A percentile compares a stretch with the other conserved stretches of the same genome.
Conservation (phyloP, 2,797 vertebrate genomes). For the Typhlichthys eigenmanni region DNA sequence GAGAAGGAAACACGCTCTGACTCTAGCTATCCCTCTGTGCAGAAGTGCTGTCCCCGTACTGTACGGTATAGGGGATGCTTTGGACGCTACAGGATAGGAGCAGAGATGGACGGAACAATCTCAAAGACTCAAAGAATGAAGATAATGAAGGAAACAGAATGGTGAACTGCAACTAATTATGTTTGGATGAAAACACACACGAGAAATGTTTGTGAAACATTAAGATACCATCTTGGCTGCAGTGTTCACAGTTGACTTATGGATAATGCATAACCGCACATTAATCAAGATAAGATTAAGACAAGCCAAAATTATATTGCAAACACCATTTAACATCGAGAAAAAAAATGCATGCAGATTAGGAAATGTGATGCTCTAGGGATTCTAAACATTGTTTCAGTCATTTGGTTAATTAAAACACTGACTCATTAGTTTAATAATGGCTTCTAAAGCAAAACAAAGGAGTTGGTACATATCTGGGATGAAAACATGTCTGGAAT, state of each 20-base stretch:
- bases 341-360: background rate
- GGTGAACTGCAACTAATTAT: background rate
- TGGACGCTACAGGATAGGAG: background rate
- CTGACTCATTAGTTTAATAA: conserved; percentile 25
- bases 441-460: conserved; percentile 27
- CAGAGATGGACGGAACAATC: background rate
- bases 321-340: background rate
- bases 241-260: background rate
- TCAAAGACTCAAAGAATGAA: background rate
- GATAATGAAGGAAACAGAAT: background rate
- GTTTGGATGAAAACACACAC: background rate
- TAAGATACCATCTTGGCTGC: background rate
- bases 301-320: conserved; percentile 8
- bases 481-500: background rate
- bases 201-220: background rate
- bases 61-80: too few relatives aligned
- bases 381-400: background rate
- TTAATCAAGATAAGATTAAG: conserved; percentile 13
- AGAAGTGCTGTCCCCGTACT: too few relatives aligned
- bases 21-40: too few relatives aligned
- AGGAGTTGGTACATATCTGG: conserved; percentile 5
- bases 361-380: background rate
- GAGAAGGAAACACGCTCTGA: background rate
- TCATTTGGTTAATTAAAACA: conserved; percentile 24
- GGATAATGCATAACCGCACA: background rate